Evolutionary conservation across 2,113 vertebrate species (phyloP).

Genomic region (Pagrus major): DNA sequence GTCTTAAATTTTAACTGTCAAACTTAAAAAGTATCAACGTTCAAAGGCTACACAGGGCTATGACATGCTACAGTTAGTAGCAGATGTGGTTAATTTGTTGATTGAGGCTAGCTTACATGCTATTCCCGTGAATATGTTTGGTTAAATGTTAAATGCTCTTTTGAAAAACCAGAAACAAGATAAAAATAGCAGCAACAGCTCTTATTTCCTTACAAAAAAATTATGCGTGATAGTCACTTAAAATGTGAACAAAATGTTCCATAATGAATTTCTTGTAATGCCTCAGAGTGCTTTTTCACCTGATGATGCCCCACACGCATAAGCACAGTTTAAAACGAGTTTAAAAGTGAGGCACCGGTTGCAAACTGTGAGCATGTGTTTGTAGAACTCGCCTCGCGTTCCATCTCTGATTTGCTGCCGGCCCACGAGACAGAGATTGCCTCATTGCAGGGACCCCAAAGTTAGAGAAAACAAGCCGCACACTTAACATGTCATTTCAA

Average conservation of each 20-base stretch:
- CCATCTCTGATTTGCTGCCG: constrained; percentile 19
- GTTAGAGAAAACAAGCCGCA: constrained; percentile 79
- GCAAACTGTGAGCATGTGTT: not conserved
- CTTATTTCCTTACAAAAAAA: not conserved
- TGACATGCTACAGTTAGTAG: too few relatives aligned
- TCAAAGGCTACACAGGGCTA: too few relatives aligned
- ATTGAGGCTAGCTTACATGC: not conserved
- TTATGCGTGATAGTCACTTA: too few relatives aligned
- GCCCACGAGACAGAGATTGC: constrained; percentile 61
- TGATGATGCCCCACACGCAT: not conserved
- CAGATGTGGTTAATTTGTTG: too few relatives aligned
- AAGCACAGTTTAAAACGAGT: not conserved
- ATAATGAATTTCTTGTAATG: not conserved
- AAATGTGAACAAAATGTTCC: not conserved
- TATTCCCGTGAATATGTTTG: not conserved
- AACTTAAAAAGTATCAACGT: too few relatives aligned
- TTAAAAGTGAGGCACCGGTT: not conserved
- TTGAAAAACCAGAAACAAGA: not conserved
- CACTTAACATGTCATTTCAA: constrained; percentile 76
- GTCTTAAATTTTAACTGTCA: too few relatives aligned
- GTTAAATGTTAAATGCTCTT: not conserved
- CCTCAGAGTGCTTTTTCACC: not conserved
- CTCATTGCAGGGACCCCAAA: constrained; percentile 61
- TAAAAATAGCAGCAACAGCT: not conserved
- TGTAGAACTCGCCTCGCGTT: not conserved